Evolutionary conservation across 2,888 invertebrate genomes (phyloP).

Genomic region (Drosophila testacea): DNA sequence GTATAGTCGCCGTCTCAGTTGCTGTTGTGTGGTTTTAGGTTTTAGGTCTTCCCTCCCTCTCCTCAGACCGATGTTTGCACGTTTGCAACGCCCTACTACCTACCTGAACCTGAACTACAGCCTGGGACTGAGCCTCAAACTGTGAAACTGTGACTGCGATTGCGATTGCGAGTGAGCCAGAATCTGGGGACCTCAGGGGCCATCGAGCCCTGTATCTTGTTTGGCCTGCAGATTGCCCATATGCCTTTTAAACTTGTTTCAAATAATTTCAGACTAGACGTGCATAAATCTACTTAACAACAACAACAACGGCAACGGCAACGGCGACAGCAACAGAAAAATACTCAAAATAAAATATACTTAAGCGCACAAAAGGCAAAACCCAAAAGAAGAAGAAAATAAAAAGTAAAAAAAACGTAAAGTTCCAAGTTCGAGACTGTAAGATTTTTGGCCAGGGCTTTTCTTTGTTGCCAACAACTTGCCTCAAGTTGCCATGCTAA

Average conservation of each 20-base stretch:
- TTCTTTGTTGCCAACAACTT: constrained; percentile 71
- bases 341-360: constrained; percentile 51
- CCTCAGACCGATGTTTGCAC: constrained; percentile 38
- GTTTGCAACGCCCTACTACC: constrained; percentile 67
- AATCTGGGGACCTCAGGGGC: constrained; percentile 18
- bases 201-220: constrained; percentile 25
- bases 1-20: constrained; percentile 52
- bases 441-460: constrained; percentile 67
- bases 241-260: constrained; percentile 78
- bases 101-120: constrained; percentile 43
- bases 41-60: constrained; percentile 34
- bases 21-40: constrained; percentile 62
- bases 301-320: constrained; percentile 26
- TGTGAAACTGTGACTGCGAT: constrained; percentile 1
- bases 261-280: constrained; percentile 79
- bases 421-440: constrained; percentile 59
- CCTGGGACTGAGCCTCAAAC: constrained; percentile 9
- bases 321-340: neutral
- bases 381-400: constrained; percentile 10
- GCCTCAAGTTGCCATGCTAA: constrained; percentile 69
- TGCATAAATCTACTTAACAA: constrained; percentile 81
- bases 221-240: constrained; percentile 56
- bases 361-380: constrained; percentile 44
- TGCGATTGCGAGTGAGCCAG: constrained; percentile 7
- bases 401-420: constrained; percentile 49